Evolutionary conservation across 2,888 invertebrate genomes (phyloP), one percentile per base, ranked within the genome.

Genomic region (Campoplex capitator): DNA sequence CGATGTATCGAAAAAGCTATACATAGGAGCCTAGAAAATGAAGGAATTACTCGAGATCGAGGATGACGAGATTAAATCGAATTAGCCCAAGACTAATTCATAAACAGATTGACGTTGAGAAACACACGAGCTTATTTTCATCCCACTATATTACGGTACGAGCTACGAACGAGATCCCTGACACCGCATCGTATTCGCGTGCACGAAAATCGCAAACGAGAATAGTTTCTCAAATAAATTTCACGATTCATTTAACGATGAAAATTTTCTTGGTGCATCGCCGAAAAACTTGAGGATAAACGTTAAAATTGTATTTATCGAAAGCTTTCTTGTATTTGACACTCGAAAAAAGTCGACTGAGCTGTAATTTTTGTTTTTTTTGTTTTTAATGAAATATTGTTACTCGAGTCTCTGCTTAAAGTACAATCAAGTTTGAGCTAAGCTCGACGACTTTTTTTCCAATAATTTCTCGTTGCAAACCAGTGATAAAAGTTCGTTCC

Each of bases 41-140:
- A 38, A 42, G 54, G 48, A 56, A 3, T 54, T 38, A 35, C 54
- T 16, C 11, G 58, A 77, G 76, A 68, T 45, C 78, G 56, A 70
- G 62, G 48, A 80, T 84, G 58, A 62, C 85, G 86, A 85, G 83
- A 83, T 83, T 56, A 88, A 88, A 89, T 88, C 87, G 86, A 90
- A 76, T 89, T 89, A 89, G 86, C 83, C 80, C 83, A 71, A 86
- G 58, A 77, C 87, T 85, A 88, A 88, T 90, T 90, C 89, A 88
- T 88, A 89, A 91, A 91, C 90, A 90, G 91, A 90, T 89, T 90
- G 89, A 89, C 77, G 67, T 54, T 65, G 75, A 81, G 81, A 83
- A 73, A 84, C 62, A 80, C 70, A 65, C 65, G 79, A 38, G 23
- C 42, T 68, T 70, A 79, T 56, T 70, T 74, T 18, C 38, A 58